Percentiles rank a stretch among this genome's conserved stretches.
phyloP scores from a whole-genome alignment of 2,888 invertebrate species.

The Gnatocerus cornutus region DNA sequence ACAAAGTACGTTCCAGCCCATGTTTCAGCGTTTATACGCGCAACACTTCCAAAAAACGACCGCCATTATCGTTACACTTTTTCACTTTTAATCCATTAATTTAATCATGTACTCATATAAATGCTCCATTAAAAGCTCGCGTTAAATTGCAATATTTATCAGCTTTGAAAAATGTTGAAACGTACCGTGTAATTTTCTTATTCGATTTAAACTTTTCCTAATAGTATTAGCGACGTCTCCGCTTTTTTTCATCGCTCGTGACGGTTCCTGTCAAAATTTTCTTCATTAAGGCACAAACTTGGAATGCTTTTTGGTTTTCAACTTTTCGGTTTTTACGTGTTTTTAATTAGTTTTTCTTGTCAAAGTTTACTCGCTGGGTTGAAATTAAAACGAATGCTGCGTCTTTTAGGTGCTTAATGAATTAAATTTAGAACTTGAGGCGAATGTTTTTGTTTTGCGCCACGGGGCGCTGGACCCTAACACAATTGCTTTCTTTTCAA shows the following conservation, averaged over 20 bases:
- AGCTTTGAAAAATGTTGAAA: conserved; percentile 5
- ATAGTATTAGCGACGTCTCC: conserved; percentile 7
- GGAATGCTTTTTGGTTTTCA: conserved; percentile 2
- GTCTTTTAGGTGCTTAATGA: conserved; percentile 19
- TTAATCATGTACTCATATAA: conserved; percentile 25
- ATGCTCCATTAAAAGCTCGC: conserved; percentile 22
- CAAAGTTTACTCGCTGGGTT: conserved; percentile 8
- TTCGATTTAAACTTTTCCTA: conserved; percentile 39
- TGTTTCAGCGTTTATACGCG: conserved; percentile 21
- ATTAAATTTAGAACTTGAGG: conserved; percentile 8
- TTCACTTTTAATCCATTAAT: conserved; percentile 32
- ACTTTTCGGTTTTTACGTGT: conserved; percentile 30
- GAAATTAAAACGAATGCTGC: conserved; percentile 24
- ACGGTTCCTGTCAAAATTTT: conserved; percentile 54
- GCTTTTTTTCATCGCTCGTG: conserved; percentile 15
- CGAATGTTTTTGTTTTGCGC: conserved; percentile 7
- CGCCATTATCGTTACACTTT: conserved; percentile 20
- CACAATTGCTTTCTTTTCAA: too few relatives aligned
- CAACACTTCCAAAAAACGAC: conserved; percentile 10
- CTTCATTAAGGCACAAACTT: conserved; percentile 54
- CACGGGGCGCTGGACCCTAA: background rate
- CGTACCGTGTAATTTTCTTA: conserved; percentile 14
- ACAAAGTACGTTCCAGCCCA: conserved; percentile 19
- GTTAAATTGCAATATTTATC: conserved; percentile 16
- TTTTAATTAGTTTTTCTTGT: conserved; percentile 47